phyloP scores from a whole-genome alignment of 2,888 invertebrate genomes.

The Epistrophe grossulariae region DNA sequence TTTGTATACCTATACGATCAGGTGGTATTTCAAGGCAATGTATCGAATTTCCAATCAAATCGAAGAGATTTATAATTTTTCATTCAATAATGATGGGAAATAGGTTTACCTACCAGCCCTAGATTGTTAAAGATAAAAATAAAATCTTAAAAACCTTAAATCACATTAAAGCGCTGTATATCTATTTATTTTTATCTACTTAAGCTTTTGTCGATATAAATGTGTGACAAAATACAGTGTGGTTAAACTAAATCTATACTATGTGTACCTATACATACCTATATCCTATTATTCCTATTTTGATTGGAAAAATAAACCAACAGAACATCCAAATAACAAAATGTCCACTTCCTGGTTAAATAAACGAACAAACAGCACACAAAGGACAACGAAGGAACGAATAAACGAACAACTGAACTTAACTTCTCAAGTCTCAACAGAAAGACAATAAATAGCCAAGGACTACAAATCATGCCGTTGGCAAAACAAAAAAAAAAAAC shows the following conservation, averaged over 20 bases:
- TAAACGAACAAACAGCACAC: conserved; percentile 55
- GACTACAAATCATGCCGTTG: conserved; percentile 49
- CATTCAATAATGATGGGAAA: neutral
- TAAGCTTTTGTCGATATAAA: neutral
- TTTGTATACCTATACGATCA: neutral
- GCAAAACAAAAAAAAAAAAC: conserved; percentile 29
- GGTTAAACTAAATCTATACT: neutral
- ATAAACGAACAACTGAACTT: conserved; percentile 14
- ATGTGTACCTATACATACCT: neutral
- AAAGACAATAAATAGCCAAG: conserved; percentile 54
- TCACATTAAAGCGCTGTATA: neutral
- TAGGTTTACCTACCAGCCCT: neutral
- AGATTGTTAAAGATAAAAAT: neutral
- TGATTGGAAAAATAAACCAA: conserved; percentile 38
- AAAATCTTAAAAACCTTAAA: neutral
- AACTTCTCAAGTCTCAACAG: conserved; percentile 9
- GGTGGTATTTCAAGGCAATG: neutral
- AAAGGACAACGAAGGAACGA: conserved; percentile 15
- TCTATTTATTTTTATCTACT: neutral
- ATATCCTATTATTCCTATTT: neutral
- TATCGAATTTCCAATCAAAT: conserved; percentile 25
- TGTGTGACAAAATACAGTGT: neutral
- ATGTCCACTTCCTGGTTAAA: conserved; percentile 40
- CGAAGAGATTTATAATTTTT: conserved; percentile 15
- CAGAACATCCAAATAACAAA: conserved; percentile 37